Evolutionary conservation across 2,797 vertebrate genomes (phyloP).

Genomic region (Thunnus albacares): DNA sequence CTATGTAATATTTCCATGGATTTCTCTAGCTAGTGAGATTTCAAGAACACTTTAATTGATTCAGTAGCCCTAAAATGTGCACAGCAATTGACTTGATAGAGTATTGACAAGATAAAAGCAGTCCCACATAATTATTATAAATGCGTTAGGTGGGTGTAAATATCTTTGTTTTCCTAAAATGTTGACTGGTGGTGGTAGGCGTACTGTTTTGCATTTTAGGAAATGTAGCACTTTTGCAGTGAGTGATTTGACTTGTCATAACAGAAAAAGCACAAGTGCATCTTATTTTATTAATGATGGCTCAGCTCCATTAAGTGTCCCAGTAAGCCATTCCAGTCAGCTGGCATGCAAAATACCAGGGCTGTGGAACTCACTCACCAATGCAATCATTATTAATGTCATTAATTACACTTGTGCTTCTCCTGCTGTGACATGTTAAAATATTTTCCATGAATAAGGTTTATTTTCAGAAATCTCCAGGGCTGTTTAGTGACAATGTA

Average conservation of each 20-base stretch:
- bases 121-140: conserved; percentile 17
- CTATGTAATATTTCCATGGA: conserved; percentile 16
- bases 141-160: conserved; percentile 1
- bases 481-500: background rate
- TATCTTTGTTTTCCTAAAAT: background rate
- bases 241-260: conserved; percentile 12
- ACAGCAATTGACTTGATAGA: conserved; percentile 14
- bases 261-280: background rate
- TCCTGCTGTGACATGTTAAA: conserved; percentile 33
- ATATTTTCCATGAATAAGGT: conserved; percentile 6
- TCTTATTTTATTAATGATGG: too few relatives aligned
- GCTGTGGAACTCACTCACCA: conserved; percentile 14
- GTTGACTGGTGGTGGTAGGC: background rate
- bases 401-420: conserved; percentile 36
- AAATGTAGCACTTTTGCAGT: background rate
- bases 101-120: conserved; percentile 3
- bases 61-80: conserved; percentile 8
- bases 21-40: conserved; percentile 21
- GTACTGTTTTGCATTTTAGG: background rate
- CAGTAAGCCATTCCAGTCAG: conserved; percentile 21
- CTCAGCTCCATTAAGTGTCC: conserved; percentile 17
- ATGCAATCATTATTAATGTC: conserved; percentile 31
- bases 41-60: conserved; percentile 22
- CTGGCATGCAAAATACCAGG: background rate
- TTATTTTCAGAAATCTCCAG: conserved; percentile 9